Base-by-base conservation (phyloP, 2,888 invertebrate genomes). In the Elysia crispata region DNA sequence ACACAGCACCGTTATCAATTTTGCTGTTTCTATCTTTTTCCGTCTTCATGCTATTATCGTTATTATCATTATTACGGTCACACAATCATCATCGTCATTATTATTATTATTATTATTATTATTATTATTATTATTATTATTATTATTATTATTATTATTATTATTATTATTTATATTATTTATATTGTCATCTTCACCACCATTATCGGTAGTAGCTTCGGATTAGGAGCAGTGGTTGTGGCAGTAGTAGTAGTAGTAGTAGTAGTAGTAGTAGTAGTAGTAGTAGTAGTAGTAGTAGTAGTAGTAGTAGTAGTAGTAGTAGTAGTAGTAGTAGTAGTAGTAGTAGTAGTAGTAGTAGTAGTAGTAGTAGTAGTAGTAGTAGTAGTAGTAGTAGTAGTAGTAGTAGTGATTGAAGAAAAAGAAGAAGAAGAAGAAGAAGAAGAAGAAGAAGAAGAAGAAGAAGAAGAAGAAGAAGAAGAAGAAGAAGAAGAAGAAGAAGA, bases 311-410 rank as follows among this genome's bases (percentile, higher is more conserved):
- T 70, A 70, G 49, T 70, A 70, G 49, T 70, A 33, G 49, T 70
- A 70, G 49, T 72, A 72, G 50, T 72, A 72, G 50, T 72, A 72
- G 50, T 72, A 72, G 50, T 72, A 72, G 50, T 72, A 72, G 50
- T 72, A 72, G 50, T 49, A 72, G 50, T 72, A 72, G 50, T 49
- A 72, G 50, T 72, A 72, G 25, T 72, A 72, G 50, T 72, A 49
- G 67, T 49, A 72, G 50, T 72, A 72, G 72, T 72, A 50, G 72
- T 72, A 1, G 72, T 49, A 72, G 50, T 72, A 72, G 72, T n/a
- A 72, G 49, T 49, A 72, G 50, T 49, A 72, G 50, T n/a, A 72
- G 50, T 50, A 50, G 72, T 72, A 72, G 72, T 49, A 72, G 72
- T 49, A 49, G 72, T 49, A 72, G 72, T 49, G n/a, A n/a, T 23